Evolutionary conservation across 2,888 invertebrate genomes (phyloP).

Genomic region (Dryobotodes eremita): DNA sequence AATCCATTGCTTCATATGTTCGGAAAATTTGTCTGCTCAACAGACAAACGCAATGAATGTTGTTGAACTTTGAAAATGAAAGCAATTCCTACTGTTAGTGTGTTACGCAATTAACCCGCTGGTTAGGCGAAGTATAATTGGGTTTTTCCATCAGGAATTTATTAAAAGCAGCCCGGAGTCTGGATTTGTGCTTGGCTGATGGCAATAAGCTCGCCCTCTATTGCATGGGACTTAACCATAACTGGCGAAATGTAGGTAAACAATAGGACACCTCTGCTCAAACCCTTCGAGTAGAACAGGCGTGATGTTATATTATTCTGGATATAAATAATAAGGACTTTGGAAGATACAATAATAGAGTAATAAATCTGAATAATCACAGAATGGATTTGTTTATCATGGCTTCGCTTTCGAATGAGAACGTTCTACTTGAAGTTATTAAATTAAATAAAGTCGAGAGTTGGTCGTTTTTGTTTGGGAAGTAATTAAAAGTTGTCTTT

Average conservation of each 20-base stretch:
- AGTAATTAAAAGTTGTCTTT: constrained; percentile 76
- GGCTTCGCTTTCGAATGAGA: constrained; percentile 45
- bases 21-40: no score
- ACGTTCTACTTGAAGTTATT: constrained; percentile 64
- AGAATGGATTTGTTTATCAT: constrained; percentile 62
- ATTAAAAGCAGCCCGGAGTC: neutral
- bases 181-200: neutral
- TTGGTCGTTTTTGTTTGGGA: constrained; percentile 73
- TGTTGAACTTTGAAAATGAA: no score
- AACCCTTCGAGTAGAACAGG: no score
- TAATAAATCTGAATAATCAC: constrained; percentile 55
- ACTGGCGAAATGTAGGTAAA: neutral
- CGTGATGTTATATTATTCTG: neutral
- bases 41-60: no score
- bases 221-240: neutral
- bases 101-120: no score
- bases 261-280: neutral
- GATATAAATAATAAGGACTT: constrained; percentile 48
- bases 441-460: constrained; percentile 70
- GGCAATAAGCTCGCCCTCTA: neutral
- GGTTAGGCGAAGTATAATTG: neutral
- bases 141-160: neutral
- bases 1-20: no score
- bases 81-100: no score
- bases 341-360: constrained; percentile 52